Conservation (phyloP, 2,797 vertebrate genomes). For the Galagoides demidoff region DNA sequence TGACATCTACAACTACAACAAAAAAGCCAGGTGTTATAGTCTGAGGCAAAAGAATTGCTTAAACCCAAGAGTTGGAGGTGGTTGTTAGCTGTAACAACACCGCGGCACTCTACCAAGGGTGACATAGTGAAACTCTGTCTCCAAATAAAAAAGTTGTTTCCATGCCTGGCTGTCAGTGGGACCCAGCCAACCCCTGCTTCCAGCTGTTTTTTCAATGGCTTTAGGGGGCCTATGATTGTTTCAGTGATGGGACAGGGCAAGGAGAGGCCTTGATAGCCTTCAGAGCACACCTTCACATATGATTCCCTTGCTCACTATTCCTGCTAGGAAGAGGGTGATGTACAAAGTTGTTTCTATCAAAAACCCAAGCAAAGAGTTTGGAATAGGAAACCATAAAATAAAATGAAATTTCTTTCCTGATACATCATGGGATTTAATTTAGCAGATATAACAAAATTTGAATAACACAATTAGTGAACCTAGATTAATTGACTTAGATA, state of each 20-base stretch:
- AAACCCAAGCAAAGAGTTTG: constrained; percentile 13
- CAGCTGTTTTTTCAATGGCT: not conserved
- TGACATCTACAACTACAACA: too few relatives aligned
- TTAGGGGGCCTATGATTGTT: not conserved
- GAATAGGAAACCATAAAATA: not conserved
- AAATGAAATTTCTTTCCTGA: constrained; percentile 17
- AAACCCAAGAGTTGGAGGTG: too few relatives aligned
- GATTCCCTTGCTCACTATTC: not conserved
- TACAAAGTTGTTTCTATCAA: not conserved
- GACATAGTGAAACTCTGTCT: too few relatives aligned
- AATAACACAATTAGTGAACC: constrained; percentile 14
- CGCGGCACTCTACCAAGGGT: too few relatives aligned
- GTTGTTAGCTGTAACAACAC: too few relatives aligned
- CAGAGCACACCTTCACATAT: not conserved
- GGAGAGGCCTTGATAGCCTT: not conserved
- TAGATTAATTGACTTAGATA: not conserved
- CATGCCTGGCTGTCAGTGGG: not conserved
- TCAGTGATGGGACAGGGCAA: not conserved
- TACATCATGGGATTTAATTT: constrained; percentile 20
- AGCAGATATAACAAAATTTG: not conserved
- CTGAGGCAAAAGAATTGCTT: too few relatives aligned
- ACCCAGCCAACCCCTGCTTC: not conserved
- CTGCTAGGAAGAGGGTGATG: not conserved
- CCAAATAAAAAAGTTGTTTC: not conserved
- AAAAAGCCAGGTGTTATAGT: too few relatives aligned